A percentile compares a stretch with the other conserved stretches of the same genome.
Conservation (phyloP, 2,113 vertebrate genomes). For the Jaculus jaculus region DNA sequence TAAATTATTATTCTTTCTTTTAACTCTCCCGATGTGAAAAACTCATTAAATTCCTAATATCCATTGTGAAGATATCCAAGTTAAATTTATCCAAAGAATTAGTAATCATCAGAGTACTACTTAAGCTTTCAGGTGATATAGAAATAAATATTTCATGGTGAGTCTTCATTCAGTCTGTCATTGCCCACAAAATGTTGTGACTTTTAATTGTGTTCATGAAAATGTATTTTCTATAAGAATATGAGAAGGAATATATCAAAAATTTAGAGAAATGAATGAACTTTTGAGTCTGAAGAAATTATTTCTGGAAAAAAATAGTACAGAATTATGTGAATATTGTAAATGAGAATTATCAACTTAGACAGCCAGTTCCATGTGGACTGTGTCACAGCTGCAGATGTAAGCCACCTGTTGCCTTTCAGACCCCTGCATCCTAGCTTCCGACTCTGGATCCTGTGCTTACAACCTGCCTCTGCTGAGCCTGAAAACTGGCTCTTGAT, state of each 20-base stretch:
- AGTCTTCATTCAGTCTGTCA: background rate
- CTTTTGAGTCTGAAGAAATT: background rate
- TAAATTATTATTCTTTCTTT: too few species aligned
- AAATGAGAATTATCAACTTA: background rate
- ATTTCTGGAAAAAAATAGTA: background rate
- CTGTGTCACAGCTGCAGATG: too few species aligned
- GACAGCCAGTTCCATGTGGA: rapidly evolving
- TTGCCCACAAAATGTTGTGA: background rate
- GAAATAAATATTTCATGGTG: background rate
- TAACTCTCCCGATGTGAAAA: too few species aligned
- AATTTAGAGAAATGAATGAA: background rate
- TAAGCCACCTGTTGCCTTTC: rapidly evolving
- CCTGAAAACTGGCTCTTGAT: background rate
- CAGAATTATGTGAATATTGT: background rate
- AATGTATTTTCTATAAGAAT: background rate
- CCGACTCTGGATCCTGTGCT: rapidly evolving
- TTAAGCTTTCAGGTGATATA: background rate
- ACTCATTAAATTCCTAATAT: too few species aligned
- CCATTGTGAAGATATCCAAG: too few species aligned
- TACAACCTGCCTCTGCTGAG: background rate
- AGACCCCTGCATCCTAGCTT: background rate
- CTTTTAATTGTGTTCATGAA: background rate
- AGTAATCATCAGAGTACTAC: background rate
- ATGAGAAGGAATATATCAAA: background rate
- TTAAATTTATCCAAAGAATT: background rate